Percentiles rank a stretch among this genome's conserved stretches.
These are phyloP conservation scores for Lutjanus argentimaculatus DNA, from an alignment of 2,797 vertebrate genomes.

Conservation along the genomic window DNA sequence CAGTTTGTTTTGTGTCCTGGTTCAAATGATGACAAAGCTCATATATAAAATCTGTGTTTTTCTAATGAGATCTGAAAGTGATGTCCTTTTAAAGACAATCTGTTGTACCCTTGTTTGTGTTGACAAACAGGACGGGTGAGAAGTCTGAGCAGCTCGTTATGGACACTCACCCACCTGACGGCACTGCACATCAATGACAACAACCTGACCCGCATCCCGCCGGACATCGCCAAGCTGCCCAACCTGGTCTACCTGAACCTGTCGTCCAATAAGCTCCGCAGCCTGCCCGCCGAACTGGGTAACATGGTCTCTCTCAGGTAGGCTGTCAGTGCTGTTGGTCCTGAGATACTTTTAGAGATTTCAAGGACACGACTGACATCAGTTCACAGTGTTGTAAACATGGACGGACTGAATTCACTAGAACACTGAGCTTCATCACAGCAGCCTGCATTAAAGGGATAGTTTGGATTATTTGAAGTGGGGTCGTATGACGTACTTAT, in stretches of 20 bases:
- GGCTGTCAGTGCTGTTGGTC: neutral
- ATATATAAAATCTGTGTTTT: neutral
- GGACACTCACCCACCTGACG: conserved; percentile 98
- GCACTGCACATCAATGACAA: conserved; percentile 99
- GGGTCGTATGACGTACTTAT: too few species aligned
- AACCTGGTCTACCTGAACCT: conserved; percentile 98
- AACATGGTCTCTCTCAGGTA: conserved; percentile 99
- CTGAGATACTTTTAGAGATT: neutral
- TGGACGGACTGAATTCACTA: neutral
- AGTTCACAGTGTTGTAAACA: neutral
- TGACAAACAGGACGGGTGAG: conserved; percentile 92
- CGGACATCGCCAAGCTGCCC: conserved; percentile 98
- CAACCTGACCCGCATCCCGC: conserved; percentile 96
- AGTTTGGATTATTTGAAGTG: too few species aligned
- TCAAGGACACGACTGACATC: neutral
- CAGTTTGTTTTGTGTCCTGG: neutral
- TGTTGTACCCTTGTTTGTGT: neutral
- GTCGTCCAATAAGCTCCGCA: conserved; percentile 99
- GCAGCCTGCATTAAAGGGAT: neutral
- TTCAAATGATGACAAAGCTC: neutral
- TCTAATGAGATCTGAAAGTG: neutral
- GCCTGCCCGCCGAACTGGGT: conserved; percentile 99
- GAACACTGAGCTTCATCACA: neutral
- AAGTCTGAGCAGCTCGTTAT: conserved; percentile 94
- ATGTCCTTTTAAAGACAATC: neutral